Conservation (phyloP, 1,140 invertebrate genomes). For the Camponotus pennsylvanicus region DNA sequence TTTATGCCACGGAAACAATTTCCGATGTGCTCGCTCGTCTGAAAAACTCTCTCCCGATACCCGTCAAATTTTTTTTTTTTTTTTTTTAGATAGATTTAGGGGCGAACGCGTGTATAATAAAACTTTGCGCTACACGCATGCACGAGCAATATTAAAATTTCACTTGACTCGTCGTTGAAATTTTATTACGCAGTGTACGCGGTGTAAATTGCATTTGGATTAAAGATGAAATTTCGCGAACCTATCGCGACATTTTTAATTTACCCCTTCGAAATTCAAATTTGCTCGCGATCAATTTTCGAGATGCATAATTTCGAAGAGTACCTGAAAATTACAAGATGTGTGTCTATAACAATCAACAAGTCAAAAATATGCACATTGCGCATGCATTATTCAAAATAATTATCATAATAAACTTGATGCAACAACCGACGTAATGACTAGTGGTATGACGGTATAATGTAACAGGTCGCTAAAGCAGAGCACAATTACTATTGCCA, state of each 20-base stretch:
- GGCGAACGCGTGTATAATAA: not conserved
- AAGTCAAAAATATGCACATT: constrained; percentile 17
- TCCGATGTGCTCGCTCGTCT: constrained; percentile 50
- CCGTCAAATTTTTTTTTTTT: too few species aligned
- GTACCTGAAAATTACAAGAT: not conserved
- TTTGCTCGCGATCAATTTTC: not conserved
- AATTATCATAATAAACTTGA: constrained; percentile 39
- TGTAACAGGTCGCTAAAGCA: not conserved
- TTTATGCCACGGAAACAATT: constrained; percentile 59
- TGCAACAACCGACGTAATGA: not conserved
- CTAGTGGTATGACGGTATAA: not conserved
- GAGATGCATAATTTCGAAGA: not conserved
- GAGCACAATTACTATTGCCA: constrained; percentile 2
- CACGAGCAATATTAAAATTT: not conserved
- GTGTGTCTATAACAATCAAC: not conserved
- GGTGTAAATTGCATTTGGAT: not conserved
- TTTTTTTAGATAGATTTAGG: constrained; percentile 15
- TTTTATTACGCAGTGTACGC: not conserved
- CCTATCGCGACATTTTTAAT: not conserved
- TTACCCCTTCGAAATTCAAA: not conserved
- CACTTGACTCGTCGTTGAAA: not conserved
- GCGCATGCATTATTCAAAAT: constrained; percentile 33
- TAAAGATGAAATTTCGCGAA: not conserved
- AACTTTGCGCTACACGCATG: not conserved
- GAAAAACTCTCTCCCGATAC: constrained; percentile 33